phyloP scores from a whole-genome alignment of 2,113 vertebrate genomes.

The Sapajus apella region DNA sequence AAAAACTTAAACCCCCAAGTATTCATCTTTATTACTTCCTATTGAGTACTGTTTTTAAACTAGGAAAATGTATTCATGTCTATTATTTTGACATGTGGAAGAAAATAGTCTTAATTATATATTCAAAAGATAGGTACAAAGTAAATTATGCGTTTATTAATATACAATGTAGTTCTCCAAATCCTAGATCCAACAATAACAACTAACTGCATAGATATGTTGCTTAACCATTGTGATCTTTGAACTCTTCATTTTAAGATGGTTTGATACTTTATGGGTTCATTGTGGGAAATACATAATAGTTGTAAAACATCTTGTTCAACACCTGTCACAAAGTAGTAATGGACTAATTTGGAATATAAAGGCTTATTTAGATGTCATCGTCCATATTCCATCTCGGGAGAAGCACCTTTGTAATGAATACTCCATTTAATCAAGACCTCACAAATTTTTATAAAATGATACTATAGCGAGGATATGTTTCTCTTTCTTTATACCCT shows the following conservation, averaged over 20 bases:
- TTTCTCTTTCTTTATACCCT: not conserved
- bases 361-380: not conserved
- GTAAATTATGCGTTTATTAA: not conserved
- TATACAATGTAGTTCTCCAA: not conserved
- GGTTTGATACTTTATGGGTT: not conserved
- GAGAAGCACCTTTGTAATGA: not conserved
- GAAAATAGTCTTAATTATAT: slow-evolving; percentile 35
- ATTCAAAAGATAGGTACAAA: not conserved
- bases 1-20: not conserved
- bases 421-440: not conserved
- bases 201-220: not conserved
- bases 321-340: not conserved
- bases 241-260: not conserved
- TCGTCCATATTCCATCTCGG: not conserved
- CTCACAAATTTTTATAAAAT: not conserved
- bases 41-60: not conserved
- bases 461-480: not conserved
- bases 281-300: not conserved
- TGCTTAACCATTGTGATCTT: not conserved
- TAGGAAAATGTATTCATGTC: not conserved
- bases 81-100: slow-evolving; percentile 10
- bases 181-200: not conserved
- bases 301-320: not conserved
- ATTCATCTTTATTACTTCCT: not conserved
- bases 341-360: not conserved